These are phyloP conservation scores for Rhyacophila brunnea DNA, from an alignment of 1,140 invertebrate genomes.

Conservation along the genomic window DNA sequence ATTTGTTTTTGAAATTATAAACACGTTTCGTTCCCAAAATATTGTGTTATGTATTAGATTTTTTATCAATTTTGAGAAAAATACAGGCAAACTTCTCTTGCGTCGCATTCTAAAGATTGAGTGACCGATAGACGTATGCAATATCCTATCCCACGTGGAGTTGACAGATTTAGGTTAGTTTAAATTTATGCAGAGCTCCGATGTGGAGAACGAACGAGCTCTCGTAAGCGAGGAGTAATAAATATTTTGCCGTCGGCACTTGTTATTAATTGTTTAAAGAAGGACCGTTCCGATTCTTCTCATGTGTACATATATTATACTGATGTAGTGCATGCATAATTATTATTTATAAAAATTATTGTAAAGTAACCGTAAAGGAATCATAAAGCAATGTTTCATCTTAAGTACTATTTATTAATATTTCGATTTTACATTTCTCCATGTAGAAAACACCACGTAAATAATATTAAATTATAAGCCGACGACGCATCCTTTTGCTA, in stretches of 20 bases:
- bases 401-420: not conserved
- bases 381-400: conserved; percentile 5
- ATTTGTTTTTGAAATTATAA: too few relatives aligned
- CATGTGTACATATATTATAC: not conserved
- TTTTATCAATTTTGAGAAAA: too few relatives aligned
- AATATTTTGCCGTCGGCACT: conserved; percentile 1
- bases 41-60: too few relatives aligned
- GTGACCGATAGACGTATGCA: too few relatives aligned
- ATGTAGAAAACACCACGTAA: conserved; percentile 5
- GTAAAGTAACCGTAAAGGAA: not conserved
- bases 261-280: conserved; percentile 1
- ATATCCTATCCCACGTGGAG: too few relatives aligned
- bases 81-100: too few relatives aligned
- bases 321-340: not conserved
- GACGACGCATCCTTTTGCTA: too few relatives aligned
- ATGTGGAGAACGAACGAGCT: conserved; percentile 14
- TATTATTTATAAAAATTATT: not conserved
- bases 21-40: too few relatives aligned
- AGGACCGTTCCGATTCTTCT: not conserved
- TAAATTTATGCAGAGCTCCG: conserved; percentile 10
- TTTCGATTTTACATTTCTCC: not conserved
- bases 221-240: conserved; percentile 1
- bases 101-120: too few relatives aligned
- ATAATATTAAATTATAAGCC: too few relatives aligned
- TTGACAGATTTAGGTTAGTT: conserved; percentile 5